phyloP scores from a whole-genome alignment of 2,797 vertebrate species.

The Pterois miles region DNA sequence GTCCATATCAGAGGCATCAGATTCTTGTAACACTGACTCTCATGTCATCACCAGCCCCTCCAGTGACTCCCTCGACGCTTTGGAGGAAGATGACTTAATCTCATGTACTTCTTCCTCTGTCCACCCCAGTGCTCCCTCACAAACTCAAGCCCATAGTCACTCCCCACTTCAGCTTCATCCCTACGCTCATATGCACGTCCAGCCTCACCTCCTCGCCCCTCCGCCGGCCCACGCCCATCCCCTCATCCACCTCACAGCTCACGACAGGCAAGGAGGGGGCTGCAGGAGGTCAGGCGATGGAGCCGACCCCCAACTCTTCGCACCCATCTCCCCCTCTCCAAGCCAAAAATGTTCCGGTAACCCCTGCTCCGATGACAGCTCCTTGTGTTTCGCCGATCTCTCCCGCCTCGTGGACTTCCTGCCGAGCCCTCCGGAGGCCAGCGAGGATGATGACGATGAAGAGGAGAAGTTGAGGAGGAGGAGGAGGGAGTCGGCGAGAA shows the following conservation, averaged over 20 bases:
- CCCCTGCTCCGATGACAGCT: constrained; percentile 62
- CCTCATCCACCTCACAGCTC: constrained; percentile 44
- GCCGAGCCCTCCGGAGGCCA: constrained; percentile 78
- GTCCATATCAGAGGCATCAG: constrained; percentile 87
- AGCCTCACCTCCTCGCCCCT: constrained; percentile 67
- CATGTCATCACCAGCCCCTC: constrained; percentile 88
- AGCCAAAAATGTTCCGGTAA: constrained; percentile 18
- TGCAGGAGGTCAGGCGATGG: constrained; percentile 56
- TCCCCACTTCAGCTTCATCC: constrained; percentile 51
- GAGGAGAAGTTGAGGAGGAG: constrained; percentile 63
- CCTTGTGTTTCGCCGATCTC: constrained; percentile 84
- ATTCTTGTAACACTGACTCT: constrained; percentile 87
- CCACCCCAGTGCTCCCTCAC: constrained; percentile 33
- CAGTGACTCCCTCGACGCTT: constrained; percentile 91
- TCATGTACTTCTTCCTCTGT: constrained; percentile 86
- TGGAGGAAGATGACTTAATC: constrained; percentile 91
- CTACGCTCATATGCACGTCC: constrained; percentile 14
- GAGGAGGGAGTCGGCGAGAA: constrained; percentile 30
- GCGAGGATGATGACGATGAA: constrained; percentile 76
- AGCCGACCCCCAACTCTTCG: constrained; percentile 46
- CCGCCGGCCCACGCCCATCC: constrained; percentile 71
- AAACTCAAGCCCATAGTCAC: constrained; percentile 35
- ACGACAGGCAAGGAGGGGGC: neutral
- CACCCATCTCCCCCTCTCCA: neutral
- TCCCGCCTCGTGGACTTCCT: constrained; percentile 78